Percentiles rank a stretch among this genome's conserved stretches.
Conservation (phyloP, 2,797 vertebrate species). For the Centropyge bicolor region DNA sequence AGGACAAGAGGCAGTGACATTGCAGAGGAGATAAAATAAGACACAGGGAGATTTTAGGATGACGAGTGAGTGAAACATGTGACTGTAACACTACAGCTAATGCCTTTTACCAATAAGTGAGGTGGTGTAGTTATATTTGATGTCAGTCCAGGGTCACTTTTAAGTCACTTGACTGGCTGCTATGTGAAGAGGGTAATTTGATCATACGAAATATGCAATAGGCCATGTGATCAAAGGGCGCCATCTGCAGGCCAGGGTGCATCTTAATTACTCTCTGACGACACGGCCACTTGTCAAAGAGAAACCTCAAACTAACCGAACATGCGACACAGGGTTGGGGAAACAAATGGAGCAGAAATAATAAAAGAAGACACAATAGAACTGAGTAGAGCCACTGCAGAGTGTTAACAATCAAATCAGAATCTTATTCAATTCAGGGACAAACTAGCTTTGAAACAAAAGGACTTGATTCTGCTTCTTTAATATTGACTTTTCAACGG, state of each 20-base stretch:
- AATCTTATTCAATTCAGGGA: not conserved
- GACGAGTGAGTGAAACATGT: constrained; percentile 11
- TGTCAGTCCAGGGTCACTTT: constrained; percentile 38
- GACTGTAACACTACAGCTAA: constrained; percentile 11
- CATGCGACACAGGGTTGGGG: not conserved
- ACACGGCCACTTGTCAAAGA: not conserved
- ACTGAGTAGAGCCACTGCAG: not conserved
- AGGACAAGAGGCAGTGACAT: constrained; percentile 20
- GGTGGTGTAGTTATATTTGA: constrained; percentile 19
- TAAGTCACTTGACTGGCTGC: constrained; percentile 36
- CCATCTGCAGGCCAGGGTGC: constrained; percentile 71
- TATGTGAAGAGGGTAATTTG: constrained; percentile 38
- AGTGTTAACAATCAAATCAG: not conserved
- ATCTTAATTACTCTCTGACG: constrained; percentile 2
- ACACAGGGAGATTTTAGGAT: not conserved
- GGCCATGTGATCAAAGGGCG: constrained; percentile 52
- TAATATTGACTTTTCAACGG: constrained; percentile 39
- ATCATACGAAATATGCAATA: constrained; percentile 16
- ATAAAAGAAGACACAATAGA: not conserved
- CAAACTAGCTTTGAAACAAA: not conserved
- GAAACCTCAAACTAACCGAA: not conserved
- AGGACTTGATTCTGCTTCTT: constrained; percentile 37
- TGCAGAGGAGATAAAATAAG: constrained; percentile 1
- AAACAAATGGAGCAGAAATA: not conserved
- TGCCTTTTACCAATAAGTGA: constrained; percentile 11